These are phyloP conservation scores for Apaloderma vittatum DNA, from an alignment of 2,113 vertebrate genomes.

Conservation along the genomic window DNA sequence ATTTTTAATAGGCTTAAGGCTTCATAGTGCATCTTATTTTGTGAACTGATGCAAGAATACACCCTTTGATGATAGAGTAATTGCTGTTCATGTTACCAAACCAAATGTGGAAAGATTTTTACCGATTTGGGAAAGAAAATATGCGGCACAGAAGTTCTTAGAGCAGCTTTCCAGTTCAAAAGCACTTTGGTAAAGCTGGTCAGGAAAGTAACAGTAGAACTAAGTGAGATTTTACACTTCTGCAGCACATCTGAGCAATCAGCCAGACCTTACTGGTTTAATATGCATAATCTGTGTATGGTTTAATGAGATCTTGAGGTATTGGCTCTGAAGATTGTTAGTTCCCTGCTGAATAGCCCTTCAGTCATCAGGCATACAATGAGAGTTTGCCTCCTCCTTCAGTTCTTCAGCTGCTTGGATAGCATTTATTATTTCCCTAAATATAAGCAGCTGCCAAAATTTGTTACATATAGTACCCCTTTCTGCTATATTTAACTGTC, in stretches of 20 bases:
- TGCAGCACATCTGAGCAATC: neutral
- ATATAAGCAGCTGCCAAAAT: neutral
- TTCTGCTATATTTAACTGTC: neutral
- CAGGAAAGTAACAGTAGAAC: neutral
- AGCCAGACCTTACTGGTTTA: neutral
- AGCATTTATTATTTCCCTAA: slow-evolving; percentile 9
- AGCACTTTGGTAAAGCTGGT: neutral
- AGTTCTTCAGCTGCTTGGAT: neutral
- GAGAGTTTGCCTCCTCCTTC: neutral
- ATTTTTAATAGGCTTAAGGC: neutral
- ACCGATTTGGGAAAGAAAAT: neutral
- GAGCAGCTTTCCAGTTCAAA: neutral
- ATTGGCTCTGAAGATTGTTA: neutral
- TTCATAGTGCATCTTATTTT: neutral
- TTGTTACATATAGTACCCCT: neutral
- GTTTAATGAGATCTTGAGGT: slow-evolving; percentile 13
- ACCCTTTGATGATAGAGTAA: neutral
- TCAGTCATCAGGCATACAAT: neutral
- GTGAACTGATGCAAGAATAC: neutral
- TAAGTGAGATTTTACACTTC: neutral
- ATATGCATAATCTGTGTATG: neutral
- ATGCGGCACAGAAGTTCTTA: neutral
- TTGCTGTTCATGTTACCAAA: neutral
- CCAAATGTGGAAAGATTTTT: neutral
- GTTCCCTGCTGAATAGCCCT: neutral